Conservation (phyloP, 2,797 vertebrate genomes). For the Loriculus beryllinus region DNA sequence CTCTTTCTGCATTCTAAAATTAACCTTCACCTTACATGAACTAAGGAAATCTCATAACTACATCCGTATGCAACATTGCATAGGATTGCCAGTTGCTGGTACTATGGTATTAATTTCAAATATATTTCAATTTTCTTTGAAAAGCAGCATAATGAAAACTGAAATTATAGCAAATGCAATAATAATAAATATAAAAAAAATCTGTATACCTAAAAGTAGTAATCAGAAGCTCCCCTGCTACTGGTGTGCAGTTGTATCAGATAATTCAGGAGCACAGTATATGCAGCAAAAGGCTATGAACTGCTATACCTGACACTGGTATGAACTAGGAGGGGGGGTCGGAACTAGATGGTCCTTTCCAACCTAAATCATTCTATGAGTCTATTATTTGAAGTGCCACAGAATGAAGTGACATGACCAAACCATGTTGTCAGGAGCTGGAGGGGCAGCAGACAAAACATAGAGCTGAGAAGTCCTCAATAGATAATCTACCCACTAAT, state of each 20-base stretch:
- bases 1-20: constrained; percentile 68
- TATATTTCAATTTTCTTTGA: constrained; percentile 9
- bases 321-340: not conserved
- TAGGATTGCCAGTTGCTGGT: not conserved
- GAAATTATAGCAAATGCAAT: not conserved
- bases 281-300: not conserved
- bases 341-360: not conserved
- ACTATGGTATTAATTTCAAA: constrained; percentile 10
- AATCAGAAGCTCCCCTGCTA: not conserved
- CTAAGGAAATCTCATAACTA: constrained; percentile 69
- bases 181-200: not conserved
- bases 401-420: not conserved
- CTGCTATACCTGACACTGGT: not conserved
- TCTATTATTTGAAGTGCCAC: not conserved
- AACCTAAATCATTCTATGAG: not conserved
- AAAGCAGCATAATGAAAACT: constrained; percentile 21
- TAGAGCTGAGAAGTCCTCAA: rapidly evolving
- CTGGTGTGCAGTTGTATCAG: not conserved
- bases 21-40: constrained; percentile 72
- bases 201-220: not conserved
- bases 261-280: not conserved
- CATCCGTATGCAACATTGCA: constrained; percentile 37
- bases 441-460: not conserved
- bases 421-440: rapidly evolving
- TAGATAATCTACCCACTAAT: not conserved